Evolutionary conservation across 2,888 invertebrate species (phyloP), one percentile per base, ranked within the genome.

Genomic region (Labia minor): DNA sequence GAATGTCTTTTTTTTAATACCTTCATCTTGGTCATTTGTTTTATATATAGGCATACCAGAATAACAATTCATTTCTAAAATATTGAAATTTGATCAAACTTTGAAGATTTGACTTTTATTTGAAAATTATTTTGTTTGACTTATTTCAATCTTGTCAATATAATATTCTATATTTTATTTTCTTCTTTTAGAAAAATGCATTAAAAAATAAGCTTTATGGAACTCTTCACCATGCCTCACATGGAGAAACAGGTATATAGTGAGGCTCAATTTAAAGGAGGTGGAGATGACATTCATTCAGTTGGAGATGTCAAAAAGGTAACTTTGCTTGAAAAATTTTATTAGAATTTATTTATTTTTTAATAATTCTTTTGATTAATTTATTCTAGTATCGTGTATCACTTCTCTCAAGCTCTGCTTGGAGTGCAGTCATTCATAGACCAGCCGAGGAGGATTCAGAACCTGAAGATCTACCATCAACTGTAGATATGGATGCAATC

Each of bases 401-500:
- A 21, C 62, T 71, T 61, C 70, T 76, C 61, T 73, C 73, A 21
- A 74, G 74, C 68, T 74, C 75, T 67, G 75, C 75, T 19, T 76
- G 76, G 76, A 75, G 74, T 70, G 74, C 76, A 14, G 74, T 77
- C 21, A 75, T 75, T 61, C 75, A 75, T 68, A 73, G 72, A 49
- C 76, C 75, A 19, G 74, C 74, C 19, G 72, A 71, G 49, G 76
- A 81, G 69, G 85, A 85, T 76, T 83, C 83, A 14, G 85, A 85
- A 75, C 82, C 82, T 63, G 83, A 84, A 69, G 82, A 83, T 72
- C 77, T 85, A 72, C 85, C 85, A 14, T 85, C 85, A 21, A 86
- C 86, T 21, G 85, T 86, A 69, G 86, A 86, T 72, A 85, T 86
- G 78, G 83, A 84, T 72, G 85, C 85, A 68, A 83, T 85, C 74